These are phyloP conservation scores for Drosophila fulvimacula DNA, from an alignment of 2,888 invertebrate genomes.

Conservation along the genomic window DNA sequence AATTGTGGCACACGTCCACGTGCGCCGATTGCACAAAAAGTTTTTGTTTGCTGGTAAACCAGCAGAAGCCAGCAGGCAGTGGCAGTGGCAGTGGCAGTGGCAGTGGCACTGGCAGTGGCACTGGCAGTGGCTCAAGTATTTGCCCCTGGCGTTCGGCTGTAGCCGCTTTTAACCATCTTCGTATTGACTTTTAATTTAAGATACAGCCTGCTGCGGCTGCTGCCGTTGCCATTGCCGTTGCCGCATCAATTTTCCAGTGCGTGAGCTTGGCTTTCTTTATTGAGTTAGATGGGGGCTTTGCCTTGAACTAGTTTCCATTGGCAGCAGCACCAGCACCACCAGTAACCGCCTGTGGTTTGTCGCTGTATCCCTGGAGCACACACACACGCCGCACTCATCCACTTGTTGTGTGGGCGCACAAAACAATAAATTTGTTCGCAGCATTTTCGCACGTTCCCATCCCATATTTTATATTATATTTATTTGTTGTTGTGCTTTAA, in stretches of 20 bases:
- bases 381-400: constrained; percentile 9
- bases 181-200: constrained; percentile 69
- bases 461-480: constrained; percentile 40
- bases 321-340: background rate
- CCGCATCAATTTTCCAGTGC: constrained; percentile 53
- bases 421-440: constrained; percentile 61
- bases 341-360: constrained; percentile 8
- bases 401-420: constrained; percentile 33
- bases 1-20: constrained; percentile 62
- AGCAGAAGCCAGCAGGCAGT: constrained; percentile 5
- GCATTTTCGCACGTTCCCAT: constrained; percentile 66
- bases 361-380: constrained; percentile 42
- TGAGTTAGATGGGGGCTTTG: constrained; percentile 52
- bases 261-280: constrained; percentile 50
- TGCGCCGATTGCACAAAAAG: constrained; percentile 46
- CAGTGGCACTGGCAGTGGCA: background rate
- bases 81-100: background rate
- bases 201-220: constrained; percentile 10
- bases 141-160: constrained; percentile 11
- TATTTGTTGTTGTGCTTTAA: constrained; percentile 43
- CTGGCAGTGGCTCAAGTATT: constrained; percentile 10
- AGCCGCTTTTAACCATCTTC: constrained; percentile 31
- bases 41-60: constrained; percentile 46
- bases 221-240: too few species aligned
- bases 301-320: constrained; percentile 65